Evolutionary conservation across 2,888 invertebrate species (phyloP), one percentile per base, ranked within the genome.

Genomic region (Drosophila ustulata): DNA sequence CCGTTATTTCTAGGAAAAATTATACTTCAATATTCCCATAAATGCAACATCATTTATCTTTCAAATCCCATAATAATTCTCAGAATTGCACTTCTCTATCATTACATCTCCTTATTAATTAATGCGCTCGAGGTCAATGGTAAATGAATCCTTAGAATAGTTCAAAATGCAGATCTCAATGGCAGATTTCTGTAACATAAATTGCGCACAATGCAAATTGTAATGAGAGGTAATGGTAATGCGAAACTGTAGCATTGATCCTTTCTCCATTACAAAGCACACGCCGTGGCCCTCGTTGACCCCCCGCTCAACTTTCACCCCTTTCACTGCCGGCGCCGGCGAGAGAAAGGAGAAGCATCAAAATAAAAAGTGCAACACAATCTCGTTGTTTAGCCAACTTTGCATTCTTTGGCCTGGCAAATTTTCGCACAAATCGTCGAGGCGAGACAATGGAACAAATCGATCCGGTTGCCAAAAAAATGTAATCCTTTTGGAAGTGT

Each of bases 331-430:
- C 11, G 28, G 7, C 4, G 28, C 1, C 11, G 28, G 7, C 4
- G 9, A 43, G 11, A 34, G 50, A 49, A 57, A 45, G 28, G 37
- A 45, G 28, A 28, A 32, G 30, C 7, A 39, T 6, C 13, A 39
- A 25, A 57, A 51, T 13, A 26, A 53, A 59, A 34, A 55, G 58
- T 26, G 45, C 41, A 61, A 58, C 62, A 51, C 49, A 68, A 71
- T 76, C 61, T 61, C 1, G 41, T 55, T 77, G 66, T 85, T 82
- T 71, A 82, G 82, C 78, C 83, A 82, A 82, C 86, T 85, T 68
- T 57, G 65, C 56, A 73, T 82, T 82, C 71, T 68, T 56, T 53
- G 9, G 23, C 1, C 37, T 51, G 50, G 57, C 77, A 84, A 74
- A 79, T 81, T 69, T 82, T 74, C 45, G 84, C 79, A 84, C 75